phyloP scores from a whole-genome alignment of 2,888 invertebrate genomes.

The Andricus curvator region DNA sequence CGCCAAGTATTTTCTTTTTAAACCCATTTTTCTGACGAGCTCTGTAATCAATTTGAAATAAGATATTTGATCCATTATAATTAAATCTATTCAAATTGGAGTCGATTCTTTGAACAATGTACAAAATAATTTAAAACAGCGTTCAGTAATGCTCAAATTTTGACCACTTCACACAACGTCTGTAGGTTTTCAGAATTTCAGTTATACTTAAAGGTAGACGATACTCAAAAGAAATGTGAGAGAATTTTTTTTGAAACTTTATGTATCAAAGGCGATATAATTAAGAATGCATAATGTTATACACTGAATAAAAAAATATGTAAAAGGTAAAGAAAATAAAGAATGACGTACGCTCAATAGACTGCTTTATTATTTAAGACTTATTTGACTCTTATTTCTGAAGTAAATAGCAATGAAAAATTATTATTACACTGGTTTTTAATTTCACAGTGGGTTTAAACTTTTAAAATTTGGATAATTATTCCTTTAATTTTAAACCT shows the following conservation, averaged over 20 bases:
- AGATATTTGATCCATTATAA: background rate
- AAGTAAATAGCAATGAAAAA: background rate
- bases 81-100: background rate
- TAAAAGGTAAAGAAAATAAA: slow-evolving; percentile 18
- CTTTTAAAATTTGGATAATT: background rate
- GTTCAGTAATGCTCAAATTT: background rate
- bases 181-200: background rate
- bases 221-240: background rate
- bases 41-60: background rate
- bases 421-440: background rate
- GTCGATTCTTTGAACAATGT: background rate
- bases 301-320: slow-evolving; percentile 22
- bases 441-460: background rate
- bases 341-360: background rate
- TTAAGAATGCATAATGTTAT: slow-evolving; percentile 37
- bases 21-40: background rate
- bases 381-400: background rate
- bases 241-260: background rate
- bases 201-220: background rate
- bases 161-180: background rate
- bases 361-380: slow-evolving; percentile 1
- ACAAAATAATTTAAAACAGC: background rate
- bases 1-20: background rate
- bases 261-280: background rate
- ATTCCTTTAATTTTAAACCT: background rate